Base-by-base conservation (phyloP, 2,113 vertebrate genomes). In the Brachypteracias leptosomus region DNA sequence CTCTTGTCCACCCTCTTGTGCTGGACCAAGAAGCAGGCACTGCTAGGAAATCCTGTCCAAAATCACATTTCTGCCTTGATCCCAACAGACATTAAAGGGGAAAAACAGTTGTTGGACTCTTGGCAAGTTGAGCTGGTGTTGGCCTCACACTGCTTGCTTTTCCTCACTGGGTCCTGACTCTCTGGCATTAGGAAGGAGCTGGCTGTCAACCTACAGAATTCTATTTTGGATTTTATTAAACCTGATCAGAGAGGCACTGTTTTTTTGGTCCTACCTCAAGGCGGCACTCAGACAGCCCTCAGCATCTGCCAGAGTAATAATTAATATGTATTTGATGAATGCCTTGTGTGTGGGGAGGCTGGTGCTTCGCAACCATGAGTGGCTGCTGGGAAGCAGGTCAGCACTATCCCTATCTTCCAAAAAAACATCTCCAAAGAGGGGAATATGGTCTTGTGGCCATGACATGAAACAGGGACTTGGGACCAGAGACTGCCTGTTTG, bases 261-360 rank as follows among this genome's bases (percentile, higher is more conserved):
- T 51, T 80, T 82, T 40, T 47, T 13, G 12, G 74, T 74, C 26
- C 52, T 68, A 82, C 86, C 84, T 89, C 73, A 85, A 75, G 88
- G 89, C 31, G 0, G 54, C 44, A 75, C 26, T 82, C 40, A 76
- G 84, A 33, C 0, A 0, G 44, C 75, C 71, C 75, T 95, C 72
- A 89, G 85, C 67, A 71, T 92, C 63, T 95, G 90, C 52, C 91
- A 91, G 72, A 92, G 87, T 52, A 49, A 62, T 81, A 92, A 95
- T 85, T 52, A 87, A 74, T 12, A 26, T 11, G 11, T 11, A 78
- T 86, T 89, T 92, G 70, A 87, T 93, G 29, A 66, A 35, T 57
- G 59, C 36, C 44, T 85, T 29, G 31, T 5, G 7, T 47, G 36
- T 14, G 31, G 26, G 49, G 20, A 73, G 46, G 31, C 17, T 70